Conservation (phyloP, 2,113 vertebrate genomes). For the Gambusia holbrooki region DNA sequence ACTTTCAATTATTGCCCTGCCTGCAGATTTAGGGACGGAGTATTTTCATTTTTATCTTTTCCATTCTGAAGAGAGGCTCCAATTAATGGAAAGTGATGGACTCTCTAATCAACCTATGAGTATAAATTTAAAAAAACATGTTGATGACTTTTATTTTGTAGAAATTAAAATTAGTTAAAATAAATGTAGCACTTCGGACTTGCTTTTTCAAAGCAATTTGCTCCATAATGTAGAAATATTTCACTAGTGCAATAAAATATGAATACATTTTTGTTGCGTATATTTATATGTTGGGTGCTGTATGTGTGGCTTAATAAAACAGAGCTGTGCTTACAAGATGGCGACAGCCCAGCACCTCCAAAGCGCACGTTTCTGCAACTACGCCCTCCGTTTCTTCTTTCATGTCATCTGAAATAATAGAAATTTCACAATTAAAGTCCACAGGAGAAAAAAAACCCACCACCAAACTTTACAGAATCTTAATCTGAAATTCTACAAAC, state of each 20-base stretch:
- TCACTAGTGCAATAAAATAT: background rate
- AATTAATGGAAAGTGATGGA: no score
- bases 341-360: conserved; percentile 74
- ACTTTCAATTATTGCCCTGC: no score
- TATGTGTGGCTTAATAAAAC: background rate
- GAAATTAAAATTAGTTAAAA: no score
- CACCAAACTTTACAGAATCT: no score
- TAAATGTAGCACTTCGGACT: background rate
- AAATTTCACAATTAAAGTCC: background rate
- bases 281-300: background rate
- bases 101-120: no score
- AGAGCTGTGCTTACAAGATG: conserved; percentile 66
- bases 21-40: no score
- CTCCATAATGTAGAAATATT: background rate
- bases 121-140: no score
- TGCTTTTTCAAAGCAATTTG: background rate
- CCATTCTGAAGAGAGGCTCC: no score
- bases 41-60: no score
- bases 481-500: no score
- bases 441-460: no score
- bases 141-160: no score
- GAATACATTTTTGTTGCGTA: background rate
- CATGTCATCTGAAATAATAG: conserved; percentile 41
- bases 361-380: conserved; percentile 88
- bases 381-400: conserved; percentile 46